Evolutionary conservation across 2,888 invertebrate genomes (phyloP).

Genomic region (Philaethria dido): DNA sequence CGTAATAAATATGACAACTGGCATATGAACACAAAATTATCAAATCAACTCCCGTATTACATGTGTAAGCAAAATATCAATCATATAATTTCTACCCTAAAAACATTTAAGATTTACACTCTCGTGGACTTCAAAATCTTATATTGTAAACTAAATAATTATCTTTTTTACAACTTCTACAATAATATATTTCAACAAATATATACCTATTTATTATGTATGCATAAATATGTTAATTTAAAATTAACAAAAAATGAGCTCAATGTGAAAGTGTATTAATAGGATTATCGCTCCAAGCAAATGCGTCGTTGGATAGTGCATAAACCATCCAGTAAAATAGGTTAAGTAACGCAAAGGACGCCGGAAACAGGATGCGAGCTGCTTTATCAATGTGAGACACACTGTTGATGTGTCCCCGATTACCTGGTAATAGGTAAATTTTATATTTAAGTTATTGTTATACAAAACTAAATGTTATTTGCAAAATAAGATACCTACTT

Average conservation of each 20-base stretch:
- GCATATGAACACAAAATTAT: too few species aligned
- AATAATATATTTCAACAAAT: too few species aligned
- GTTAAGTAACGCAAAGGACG: slow-evolving; percentile 93
- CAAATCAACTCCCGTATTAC: too few species aligned
- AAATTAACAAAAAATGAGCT: not conserved
- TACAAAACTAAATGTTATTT: not conserved
- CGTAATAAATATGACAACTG: too few species aligned
- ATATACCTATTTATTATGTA: too few species aligned
- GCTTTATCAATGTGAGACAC: slow-evolving; percentile 93
- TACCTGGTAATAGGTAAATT: slow-evolving; percentile 61
- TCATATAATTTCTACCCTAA: too few species aligned
- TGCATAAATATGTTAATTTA: not conserved
- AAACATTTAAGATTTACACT: too few species aligned
- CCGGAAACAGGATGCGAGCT: slow-evolving; percentile 92
- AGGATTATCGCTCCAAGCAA: slow-evolving; percentile 89
- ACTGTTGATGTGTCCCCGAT: slow-evolving; percentile 90
- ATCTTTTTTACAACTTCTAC: too few species aligned
- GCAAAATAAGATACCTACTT: not conserved
- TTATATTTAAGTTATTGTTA: not conserved
- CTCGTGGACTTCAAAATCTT: too few species aligned
- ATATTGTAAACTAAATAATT: too few species aligned
- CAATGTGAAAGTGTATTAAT: slow-evolving; percentile 53
- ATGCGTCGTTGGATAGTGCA: slow-evolving; percentile 90
- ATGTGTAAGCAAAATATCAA: too few species aligned
- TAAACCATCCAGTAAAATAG: slow-evolving; percentile 95